Conservation (phyloP, 2,113 vertebrate genomes). For the Choloepus hoffmanni region DNA sequence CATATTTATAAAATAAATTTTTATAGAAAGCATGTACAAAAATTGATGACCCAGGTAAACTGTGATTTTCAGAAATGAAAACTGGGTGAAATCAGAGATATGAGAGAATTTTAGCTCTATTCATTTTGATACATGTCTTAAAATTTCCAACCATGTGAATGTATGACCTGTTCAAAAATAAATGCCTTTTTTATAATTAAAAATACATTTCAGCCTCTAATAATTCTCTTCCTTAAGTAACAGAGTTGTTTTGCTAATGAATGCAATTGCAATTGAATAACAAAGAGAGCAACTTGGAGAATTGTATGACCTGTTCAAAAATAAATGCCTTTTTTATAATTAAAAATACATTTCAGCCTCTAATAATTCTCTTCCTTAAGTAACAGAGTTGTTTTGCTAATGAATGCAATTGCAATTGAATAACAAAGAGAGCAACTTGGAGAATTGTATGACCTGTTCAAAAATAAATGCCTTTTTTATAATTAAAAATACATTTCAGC, state of each 20-base stretch:
- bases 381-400: neutral
- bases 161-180: neutral
- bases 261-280: neutral
- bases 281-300: neutral
- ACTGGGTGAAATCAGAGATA: neutral
- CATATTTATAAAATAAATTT: neutral
- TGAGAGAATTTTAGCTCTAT: neutral
- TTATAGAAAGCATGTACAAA: neutral
- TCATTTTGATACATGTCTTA: neutral
- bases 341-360: neutral
- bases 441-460: neutral
- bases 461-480: neutral
- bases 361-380: slow-evolving; percentile 17
- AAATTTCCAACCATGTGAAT: neutral
- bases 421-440: neutral
- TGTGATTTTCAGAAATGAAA: neutral
- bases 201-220: neutral
- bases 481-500: neutral
- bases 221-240: neutral
- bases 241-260: neutral
- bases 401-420: neutral
- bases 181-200: neutral
- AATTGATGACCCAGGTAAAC: neutral
- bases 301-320: neutral
- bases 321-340: neutral